phyloP scores from a whole-genome alignment of 2,113 vertebrate species.

The Menidia beryllina region DNA sequence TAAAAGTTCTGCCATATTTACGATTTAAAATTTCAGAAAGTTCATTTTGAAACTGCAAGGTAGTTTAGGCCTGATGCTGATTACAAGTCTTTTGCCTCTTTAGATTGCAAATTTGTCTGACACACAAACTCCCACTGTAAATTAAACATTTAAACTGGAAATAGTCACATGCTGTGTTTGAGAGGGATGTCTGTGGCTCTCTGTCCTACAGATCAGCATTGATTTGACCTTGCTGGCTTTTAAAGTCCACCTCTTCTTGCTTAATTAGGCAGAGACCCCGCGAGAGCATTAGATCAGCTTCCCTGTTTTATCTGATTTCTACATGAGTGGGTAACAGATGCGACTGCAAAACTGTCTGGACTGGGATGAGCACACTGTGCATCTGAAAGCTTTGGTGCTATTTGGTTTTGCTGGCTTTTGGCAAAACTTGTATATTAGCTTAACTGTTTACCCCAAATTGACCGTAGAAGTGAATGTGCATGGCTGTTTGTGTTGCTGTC shows the following conservation, averaged over 20 bases:
- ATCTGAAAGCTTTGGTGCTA: constrained; percentile 6
- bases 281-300: constrained; percentile 38
- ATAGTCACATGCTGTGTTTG: constrained; percentile 15
- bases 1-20: constrained; percentile 12
- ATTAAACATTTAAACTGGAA: constrained; percentile 10
- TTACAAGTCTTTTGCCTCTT: no score
- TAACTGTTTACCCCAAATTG: no score
- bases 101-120: no score
- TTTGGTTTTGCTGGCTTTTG: no score
- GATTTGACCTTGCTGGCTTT: constrained; percentile 45
- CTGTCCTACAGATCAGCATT: constrained; percentile 38
- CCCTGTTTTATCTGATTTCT: constrained; percentile 28
- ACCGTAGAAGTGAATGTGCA: no score
- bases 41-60: background rate
- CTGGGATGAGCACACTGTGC: background rate
- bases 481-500: no score
- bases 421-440: no score
- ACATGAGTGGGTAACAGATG: constrained; percentile 20
- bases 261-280: constrained; percentile 37
- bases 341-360: constrained; percentile 16
- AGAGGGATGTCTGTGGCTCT: constrained; percentile 10
- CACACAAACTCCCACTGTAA: background rate
- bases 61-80: no score
- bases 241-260: constrained; percentile 28
- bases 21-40: constrained; percentile 4